A percentile compares a stretch with the other conserved stretches of the same genome.
Conservation (phyloP, 1,140 invertebrate genomes). For the Dendroctonus valens region DNA sequence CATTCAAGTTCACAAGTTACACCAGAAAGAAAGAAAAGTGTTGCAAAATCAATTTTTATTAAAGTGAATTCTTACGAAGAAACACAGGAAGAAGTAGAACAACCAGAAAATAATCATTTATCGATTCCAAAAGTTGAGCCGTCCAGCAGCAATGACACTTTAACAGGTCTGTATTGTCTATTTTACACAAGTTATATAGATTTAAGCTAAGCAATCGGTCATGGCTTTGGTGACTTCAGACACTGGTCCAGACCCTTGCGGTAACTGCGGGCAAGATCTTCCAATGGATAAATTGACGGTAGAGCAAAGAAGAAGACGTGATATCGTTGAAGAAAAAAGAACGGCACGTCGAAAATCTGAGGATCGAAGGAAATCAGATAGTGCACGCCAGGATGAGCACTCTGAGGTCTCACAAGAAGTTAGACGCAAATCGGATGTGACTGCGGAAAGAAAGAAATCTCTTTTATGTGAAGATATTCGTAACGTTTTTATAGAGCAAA, state of each 20-base stretch:
- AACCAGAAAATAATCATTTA: conserved; percentile 58
- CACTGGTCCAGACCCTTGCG: conserved; percentile 15
- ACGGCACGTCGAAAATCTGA: conserved; percentile 11
- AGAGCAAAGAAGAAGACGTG: conserved; percentile 26
- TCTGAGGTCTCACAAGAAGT: conserved; percentile 7
- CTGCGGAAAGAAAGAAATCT: conserved; percentile 22
- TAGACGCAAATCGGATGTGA: conserved; percentile 23
- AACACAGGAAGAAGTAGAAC: conserved; percentile 23
- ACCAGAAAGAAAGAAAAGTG: conserved; percentile 19
- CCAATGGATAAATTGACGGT: conserved; percentile 24
- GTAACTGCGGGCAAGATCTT: conserved; percentile 23
- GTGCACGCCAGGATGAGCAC: neutral
- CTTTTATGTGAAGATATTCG: conserved; percentile 20
- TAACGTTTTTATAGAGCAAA: conserved; percentile 4
- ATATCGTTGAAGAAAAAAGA: conserved; percentile 25
- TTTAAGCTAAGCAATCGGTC: neutral
- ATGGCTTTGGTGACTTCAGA: neutral
- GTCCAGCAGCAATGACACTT: conserved; percentile 71
- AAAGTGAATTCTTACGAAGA: conserved; percentile 39
- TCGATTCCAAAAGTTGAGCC: conserved; percentile 68
- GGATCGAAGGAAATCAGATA: conserved; percentile 16
- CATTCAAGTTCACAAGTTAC: conserved; percentile 17
- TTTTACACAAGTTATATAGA: neutral
- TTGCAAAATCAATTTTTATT: conserved; percentile 41
- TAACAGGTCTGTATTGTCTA: conserved; percentile 60